Evolutionary conservation across 2,797 vertebrate species (phyloP).

Genomic region (Poecile montanus): DNA sequence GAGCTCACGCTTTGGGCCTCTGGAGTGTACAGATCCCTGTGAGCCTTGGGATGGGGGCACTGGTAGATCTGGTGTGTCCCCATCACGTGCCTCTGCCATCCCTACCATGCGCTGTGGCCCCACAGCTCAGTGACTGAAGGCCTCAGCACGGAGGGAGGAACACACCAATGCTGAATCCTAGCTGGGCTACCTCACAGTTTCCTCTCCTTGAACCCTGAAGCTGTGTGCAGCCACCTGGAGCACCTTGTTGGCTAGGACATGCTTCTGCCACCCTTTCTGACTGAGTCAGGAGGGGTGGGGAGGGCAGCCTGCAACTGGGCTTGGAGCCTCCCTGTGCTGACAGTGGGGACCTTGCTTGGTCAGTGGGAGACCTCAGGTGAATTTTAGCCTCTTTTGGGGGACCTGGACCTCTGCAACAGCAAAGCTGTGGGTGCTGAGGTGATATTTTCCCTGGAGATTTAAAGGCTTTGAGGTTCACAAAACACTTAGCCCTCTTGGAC

Average conservation of each 20-base stretch:
- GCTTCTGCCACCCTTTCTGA: background rate
- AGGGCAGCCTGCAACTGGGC: background rate
- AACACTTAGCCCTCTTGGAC: background rate
- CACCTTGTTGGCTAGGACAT: background rate
- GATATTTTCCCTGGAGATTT: background rate
- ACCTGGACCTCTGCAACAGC: background rate
- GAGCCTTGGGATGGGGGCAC: background rate
- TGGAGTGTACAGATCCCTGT: fast-evolving
- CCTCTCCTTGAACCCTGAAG: background rate
- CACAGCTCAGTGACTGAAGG: background rate
- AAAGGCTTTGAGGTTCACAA: background rate
- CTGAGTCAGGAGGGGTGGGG: background rate
- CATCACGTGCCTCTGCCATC: fast-evolving
- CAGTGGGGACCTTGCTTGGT: background rate
- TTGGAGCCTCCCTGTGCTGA: fast-evolving
- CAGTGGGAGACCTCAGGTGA: background rate
- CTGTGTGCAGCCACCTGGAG: background rate
- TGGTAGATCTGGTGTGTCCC: fast-evolving
- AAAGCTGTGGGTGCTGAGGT: background rate
- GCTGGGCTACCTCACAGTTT: background rate
- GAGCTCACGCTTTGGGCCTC: background rate
- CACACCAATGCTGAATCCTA: fast-evolving
- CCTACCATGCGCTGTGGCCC: fast-evolving
- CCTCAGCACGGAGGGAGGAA: background rate
- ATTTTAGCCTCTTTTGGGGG: background rate